phyloP scores from a whole-genome alignment of 2,888 invertebrate species.

The Heliconius aoede region DNA sequence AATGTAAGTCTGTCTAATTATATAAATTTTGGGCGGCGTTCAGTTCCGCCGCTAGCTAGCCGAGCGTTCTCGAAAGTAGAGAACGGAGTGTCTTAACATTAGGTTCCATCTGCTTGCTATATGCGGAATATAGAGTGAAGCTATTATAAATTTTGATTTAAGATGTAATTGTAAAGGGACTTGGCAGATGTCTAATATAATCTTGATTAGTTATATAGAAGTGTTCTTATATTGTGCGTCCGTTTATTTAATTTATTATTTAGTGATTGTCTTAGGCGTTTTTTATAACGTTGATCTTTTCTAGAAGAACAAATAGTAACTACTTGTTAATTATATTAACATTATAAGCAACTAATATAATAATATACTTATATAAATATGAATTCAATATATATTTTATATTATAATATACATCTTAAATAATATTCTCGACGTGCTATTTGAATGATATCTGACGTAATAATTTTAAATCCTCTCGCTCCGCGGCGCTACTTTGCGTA shows the following conservation, averaged over 20 bases:
- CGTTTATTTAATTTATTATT: no score
- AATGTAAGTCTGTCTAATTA: not conserved
- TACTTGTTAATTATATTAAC: not conserved
- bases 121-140: no score
- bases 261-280: no score
- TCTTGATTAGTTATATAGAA: no score
- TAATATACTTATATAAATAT: no score
- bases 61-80: not conserved
- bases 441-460: conserved; percentile 1
- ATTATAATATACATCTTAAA: not conserved
- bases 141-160: no score
- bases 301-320: no score
- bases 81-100: not conserved
- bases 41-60: not conserved
- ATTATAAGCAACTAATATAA: not conserved
- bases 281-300: no score
- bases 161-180: no score
- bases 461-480: not conserved
- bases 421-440: not conserved
- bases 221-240: no score
- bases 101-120: not conserved
- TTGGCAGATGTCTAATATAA: no score
- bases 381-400: not conserved
- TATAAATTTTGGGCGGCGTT: not conserved
- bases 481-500: not conserved